These are phyloP conservation scores for Acinonyx jubatus DNA, from an alignment of 2,113 vertebrate genomes.

Conservation along the genomic window DNA sequence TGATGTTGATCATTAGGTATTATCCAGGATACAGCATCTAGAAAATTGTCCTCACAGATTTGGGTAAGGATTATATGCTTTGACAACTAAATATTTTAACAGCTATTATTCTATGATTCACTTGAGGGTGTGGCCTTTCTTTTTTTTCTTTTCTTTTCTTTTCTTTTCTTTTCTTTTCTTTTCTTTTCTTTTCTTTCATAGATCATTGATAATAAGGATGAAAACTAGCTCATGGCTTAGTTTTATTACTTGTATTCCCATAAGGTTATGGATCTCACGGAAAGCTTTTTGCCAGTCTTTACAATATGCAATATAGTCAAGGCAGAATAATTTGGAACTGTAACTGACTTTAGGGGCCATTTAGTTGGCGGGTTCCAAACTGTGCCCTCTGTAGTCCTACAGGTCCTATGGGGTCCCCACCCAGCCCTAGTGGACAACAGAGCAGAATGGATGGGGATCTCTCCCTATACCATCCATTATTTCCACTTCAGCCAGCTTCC, in stretches of 20 bases:
- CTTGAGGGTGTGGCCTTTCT: neutral
- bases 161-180: neutral
- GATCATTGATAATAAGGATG: neutral
- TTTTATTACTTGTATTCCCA: neutral
- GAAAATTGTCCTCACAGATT: neutral
- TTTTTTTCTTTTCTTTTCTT: neutral
- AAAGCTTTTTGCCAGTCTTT: neutral
- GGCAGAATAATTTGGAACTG: neutral
- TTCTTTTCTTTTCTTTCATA: neutral
- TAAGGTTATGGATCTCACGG: neutral
- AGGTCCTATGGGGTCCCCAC: neutral
- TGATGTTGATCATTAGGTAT: neutral
- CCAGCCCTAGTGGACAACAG: neutral
- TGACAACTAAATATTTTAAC: neutral
- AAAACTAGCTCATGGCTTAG: neutral
- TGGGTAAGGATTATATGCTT: neutral
- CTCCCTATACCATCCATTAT: neutral
- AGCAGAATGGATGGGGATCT: neutral
- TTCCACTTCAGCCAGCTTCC: neutral
- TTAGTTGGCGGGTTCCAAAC: neutral
- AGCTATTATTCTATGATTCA: neutral
- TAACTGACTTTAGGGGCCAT: neutral
- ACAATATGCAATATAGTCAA: neutral
- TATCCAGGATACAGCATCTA: neutral
- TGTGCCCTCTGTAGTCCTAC: neutral